phyloP scores from a whole-genome alignment of 2,888 invertebrate species.

The Nephrotoma appendiculata region DNA sequence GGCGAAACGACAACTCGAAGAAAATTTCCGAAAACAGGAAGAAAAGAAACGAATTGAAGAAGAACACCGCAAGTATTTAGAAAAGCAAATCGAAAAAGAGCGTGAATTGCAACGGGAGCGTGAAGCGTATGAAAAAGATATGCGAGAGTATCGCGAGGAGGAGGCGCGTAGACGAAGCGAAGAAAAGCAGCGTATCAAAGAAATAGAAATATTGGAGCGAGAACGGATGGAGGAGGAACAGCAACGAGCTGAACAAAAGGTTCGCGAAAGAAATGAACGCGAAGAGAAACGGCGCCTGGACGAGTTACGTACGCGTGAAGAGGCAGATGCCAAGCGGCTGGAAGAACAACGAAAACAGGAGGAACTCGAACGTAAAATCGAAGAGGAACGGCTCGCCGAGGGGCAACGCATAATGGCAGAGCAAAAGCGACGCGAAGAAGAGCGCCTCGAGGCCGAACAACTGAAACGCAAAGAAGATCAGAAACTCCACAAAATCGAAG shows the following conservation, averaged over 20 bases:
- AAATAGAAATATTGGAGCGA: background rate
- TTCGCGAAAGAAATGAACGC: conserved; percentile 4
- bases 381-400: conserved; percentile 10
- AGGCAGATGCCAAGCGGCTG: background rate
- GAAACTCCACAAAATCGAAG: background rate
- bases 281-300: conserved; percentile 16
- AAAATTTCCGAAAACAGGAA: conserved; percentile 22
- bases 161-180: conserved; percentile 19
- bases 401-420: background rate
- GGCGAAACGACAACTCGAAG: conserved; percentile 20
- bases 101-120: conserved; percentile 19
- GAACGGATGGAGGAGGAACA: conserved; percentile 12
- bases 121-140: conserved; percentile 9
- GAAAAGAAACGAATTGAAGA: conserved; percentile 20
- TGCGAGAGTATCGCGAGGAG: conserved; percentile 10
- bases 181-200: conserved; percentile 8
- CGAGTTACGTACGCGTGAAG: background rate
- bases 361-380: conserved; percentile 6
- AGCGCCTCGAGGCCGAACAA: background rate
- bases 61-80: conserved; percentile 23
- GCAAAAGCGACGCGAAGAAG: background rate
- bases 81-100: conserved; percentile 18
- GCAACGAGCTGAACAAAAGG: conserved; percentile 16
- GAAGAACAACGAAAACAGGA: background rate
- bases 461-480: conserved; percentile 11